Conservation (phyloP, 1,140 invertebrate genomes). For the Augochlora pura region DNA sequence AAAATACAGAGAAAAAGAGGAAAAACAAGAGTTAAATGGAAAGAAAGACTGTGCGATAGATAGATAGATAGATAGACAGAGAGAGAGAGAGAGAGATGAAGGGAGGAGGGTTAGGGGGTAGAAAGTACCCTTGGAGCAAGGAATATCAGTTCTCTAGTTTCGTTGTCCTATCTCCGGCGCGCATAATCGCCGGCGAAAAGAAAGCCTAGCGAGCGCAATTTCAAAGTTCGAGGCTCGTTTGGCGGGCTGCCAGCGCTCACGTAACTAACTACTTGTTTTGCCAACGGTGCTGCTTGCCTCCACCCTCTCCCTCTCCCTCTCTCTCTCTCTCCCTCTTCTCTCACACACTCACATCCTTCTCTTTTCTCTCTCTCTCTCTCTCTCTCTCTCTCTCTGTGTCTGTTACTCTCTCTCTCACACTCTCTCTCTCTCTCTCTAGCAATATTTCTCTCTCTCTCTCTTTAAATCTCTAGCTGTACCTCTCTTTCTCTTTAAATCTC, state of each 20-base stretch:
- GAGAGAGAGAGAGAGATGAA: no score
- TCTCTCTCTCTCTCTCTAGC: no score
- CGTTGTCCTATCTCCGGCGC: slow-evolving; percentile 39
- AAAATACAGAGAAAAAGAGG: no score
- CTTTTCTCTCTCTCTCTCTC: no score
- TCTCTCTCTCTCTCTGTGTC: no score
- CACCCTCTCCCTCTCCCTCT: neutral
- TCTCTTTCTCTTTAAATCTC: no score
- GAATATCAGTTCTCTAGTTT: slow-evolving; percentile 30
- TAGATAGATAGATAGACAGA: neutral
- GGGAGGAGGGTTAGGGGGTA: slow-evolving; percentile 2
- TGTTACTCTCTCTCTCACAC: no score
- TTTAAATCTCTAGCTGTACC: no score
- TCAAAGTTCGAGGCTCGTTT: slow-evolving; percentile 56
- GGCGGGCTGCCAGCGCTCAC: slow-evolving; percentile 61
- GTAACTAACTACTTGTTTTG: slow-evolving; percentile 67
- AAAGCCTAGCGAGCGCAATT: slow-evolving; percentile 47
- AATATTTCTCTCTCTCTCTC: no score
- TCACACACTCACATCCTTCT: no score
- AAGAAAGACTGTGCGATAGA: neutral
- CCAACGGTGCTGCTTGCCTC: slow-evolving; percentile 48
- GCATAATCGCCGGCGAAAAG: slow-evolving; percentile 45
- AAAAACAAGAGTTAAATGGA: no score
- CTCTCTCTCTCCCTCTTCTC: no score
- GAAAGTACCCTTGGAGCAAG: neutral